Evolutionary conservation across 2,888 invertebrate genomes (phyloP).

Genomic region (Cephus nigrinus): DNA sequence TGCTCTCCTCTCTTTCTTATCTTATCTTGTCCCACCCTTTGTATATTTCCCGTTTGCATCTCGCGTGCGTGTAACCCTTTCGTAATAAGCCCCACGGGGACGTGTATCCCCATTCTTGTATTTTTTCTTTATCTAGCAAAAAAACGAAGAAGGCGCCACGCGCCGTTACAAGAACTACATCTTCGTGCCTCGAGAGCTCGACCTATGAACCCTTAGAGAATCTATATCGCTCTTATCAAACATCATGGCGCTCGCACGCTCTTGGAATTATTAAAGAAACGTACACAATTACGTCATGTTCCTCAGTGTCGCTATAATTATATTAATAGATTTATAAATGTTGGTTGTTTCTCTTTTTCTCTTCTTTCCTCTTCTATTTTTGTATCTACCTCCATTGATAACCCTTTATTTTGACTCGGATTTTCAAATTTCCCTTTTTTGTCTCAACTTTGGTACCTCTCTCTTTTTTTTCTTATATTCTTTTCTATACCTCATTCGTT

Average conservation of each 20-base stretch:
- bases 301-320: background rate
- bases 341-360: background rate
- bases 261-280: background rate
- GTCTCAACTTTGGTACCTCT: background rate
- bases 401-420: background rate
- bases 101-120: background rate
- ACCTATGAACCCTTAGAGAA: background rate
- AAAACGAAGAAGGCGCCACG: background rate
- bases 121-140: background rate
- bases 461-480: background rate
- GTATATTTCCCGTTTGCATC: background rate
- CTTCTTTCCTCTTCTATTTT: background rate
- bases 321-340: conserved; percentile 7
- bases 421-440: background rate
- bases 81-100: background rate
- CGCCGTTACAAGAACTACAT: background rate
- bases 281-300: background rate
- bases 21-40: background rate
- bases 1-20: background rate
- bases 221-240: background rate
- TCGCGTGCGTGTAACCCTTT: background rate
- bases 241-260: conserved; percentile 2
- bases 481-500: too few relatives aligned
- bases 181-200: background rate
- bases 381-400: background rate